Evolutionary conservation across 2,113 vertebrate genomes (phyloP).

Genomic region (Morone saxatilis): DNA sequence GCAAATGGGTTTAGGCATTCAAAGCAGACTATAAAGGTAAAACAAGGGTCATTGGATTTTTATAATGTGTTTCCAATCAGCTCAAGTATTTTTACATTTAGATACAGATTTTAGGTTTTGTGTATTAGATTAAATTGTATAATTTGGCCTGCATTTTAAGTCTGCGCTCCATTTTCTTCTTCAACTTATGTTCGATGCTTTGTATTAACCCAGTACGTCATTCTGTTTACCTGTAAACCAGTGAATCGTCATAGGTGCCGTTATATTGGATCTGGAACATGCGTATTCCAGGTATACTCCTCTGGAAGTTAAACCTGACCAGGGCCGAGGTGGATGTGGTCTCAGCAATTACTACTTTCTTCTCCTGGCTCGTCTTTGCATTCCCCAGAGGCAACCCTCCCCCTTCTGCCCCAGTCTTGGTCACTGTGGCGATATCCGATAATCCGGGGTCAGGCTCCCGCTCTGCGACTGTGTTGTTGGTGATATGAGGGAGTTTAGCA

Average conservation of each 20-base stretch:
- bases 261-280: conserved; percentile 99
- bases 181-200: neutral
- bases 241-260: conserved; percentile 97
- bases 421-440: conserved; percentile 97
- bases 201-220: neutral
- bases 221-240: conserved; percentile 95
- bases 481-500: conserved; percentile 94
- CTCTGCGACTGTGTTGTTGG: conserved; percentile 93
- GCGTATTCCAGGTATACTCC: conserved; percentile 97
- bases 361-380: conserved; percentile 92
- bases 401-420: conserved; percentile 91
- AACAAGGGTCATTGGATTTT: conserved; percentile 18
- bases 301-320: conserved; percentile 98
- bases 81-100: conserved; percentile 6
- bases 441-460: conserved; percentile 95
- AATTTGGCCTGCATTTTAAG: neutral
- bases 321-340: conserved; percentile 93
- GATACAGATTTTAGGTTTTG: conserved; percentile 2
- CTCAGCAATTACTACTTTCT: conserved; percentile 94
- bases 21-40: conserved; percentile 39
- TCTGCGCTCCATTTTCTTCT: neutral
- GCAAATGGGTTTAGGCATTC: conserved; percentile 23
- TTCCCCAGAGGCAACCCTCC: conserved; percentile 89
- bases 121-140: neutral
- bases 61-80: neutral